Base-by-base conservation (phyloP, 2,797 vertebrate species). In the Urosaurus nigricauda region DNA sequence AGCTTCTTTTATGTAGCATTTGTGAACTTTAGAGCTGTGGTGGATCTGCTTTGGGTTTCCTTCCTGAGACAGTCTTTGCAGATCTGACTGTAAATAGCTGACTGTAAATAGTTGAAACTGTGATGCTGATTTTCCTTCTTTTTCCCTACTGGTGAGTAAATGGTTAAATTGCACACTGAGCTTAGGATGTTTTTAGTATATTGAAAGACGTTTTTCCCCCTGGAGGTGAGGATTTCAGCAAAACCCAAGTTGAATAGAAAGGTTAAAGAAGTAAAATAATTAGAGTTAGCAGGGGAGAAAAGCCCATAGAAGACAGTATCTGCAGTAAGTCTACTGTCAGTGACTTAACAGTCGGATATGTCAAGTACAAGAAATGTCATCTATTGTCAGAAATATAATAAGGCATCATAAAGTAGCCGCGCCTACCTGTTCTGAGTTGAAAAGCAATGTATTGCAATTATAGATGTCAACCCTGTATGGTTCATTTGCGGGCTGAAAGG, bases 221-320 rank as follows among this genome's bases (percentile, higher is more conserved):
- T 91, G 2, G 51, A 24, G 7, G 83, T 63, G 1, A 84, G 83
- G 85, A 78, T 73, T 80, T 92, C 53, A 51, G 3, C 87, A 87
- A 78, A 84, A 81, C 81, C 19, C 0, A 78, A n/a, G 51, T 89
- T 90, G 92, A 93, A 84, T 81, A 85, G 87, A 77, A 91, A 91
- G 86, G 83, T 85, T 90, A 92, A 47, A 75, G 53, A 65, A 53
- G 47, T 32, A 81, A 95, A 94, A 91, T 92, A 94, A 93, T 95
- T 94, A 75, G 91, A 88, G 43, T 79, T 40, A 87, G 79, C 63
- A 13, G 89, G 88, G 81, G 81, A 37, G 73, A 65, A 56, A 87
- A 94, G 89, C 29, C 92, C 84, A 89, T 79, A 70, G 73, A 93
- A 86, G 87, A 92, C 65, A 53, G 5, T 65, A 32, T 37, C 56